A percentile compares a stretch with the other conserved stretches of the same genome.
phyloP scores from a whole-genome alignment of 2,888 invertebrate species.

The Leucozona laternaria region DNA sequence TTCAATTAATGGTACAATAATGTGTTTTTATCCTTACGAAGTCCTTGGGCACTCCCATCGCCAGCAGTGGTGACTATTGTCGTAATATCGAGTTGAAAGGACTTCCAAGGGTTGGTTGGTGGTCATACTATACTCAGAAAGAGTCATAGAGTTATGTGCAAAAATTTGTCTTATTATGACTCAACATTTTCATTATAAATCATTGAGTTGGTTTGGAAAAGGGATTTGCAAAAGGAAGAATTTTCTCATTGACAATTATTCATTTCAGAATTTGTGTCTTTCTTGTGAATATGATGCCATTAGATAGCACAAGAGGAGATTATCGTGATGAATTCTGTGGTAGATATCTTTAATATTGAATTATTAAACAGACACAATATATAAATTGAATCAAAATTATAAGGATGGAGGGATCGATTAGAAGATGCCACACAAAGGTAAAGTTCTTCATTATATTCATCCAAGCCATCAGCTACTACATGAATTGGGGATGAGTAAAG shows the following conservation, averaged over 20 bases:
- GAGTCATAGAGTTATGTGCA: constrained; percentile 14
- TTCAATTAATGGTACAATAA: constrained; percentile 72
- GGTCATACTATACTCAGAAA: neutral
- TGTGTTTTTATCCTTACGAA: constrained; percentile 29
- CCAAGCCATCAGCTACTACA: neutral
- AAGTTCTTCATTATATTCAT: constrained; percentile 6
- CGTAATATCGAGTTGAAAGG: constrained; percentile 30
- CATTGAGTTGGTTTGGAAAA: constrained; percentile 56
- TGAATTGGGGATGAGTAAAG: neutral
- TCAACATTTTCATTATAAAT: constrained; percentile 72
- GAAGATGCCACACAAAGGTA: neutral
- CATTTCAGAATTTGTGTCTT: constrained; percentile 46
- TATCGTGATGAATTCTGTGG: constrained; percentile 61
- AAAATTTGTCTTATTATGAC: constrained; percentile 73
- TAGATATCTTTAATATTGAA: constrained; percentile 43
- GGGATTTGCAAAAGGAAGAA: constrained; percentile 52
- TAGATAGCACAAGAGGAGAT: constrained; percentile 4
- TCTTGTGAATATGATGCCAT: neutral
- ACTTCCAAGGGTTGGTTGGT: constrained; percentile 5
- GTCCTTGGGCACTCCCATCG: constrained; percentile 44
- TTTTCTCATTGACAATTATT: constrained; percentile 71
- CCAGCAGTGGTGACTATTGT: constrained; percentile 38
- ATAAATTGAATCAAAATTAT: neutral
- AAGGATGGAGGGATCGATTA: constrained; percentile 45
- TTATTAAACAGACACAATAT: neutral